phyloP scores from a whole-genome alignment of 2,797 vertebrate genomes.

The Streptopelia turtur region DNA sequence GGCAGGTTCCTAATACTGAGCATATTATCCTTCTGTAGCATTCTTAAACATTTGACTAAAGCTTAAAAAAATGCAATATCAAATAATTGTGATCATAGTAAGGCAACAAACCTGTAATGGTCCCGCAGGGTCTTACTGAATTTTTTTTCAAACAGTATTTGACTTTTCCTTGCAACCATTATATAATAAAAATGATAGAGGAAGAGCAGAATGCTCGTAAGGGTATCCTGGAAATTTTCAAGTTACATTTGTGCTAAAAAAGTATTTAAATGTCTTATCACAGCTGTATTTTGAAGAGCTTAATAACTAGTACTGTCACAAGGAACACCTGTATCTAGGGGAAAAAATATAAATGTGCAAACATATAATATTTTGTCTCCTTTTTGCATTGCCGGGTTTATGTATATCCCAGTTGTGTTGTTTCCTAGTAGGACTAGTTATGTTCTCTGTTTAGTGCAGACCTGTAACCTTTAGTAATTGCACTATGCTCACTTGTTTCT shows the following conservation, averaged over 20 bases:
- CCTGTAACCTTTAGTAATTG: not conserved
- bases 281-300: not conserved
- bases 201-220: not conserved
- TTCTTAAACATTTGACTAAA: not conserved
- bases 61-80: not conserved
- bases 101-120: not conserved
- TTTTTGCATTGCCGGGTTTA: not conserved
- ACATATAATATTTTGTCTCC: not conserved
- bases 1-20: not conserved
- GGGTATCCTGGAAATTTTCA: not conserved
- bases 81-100: not conserved
- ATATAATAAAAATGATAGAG: not conserved
- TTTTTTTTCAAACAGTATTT: not conserved
- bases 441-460: not conserved
- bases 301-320: not conserved
- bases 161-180: not conserved
- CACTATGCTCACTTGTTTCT: not conserved
- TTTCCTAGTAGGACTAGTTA: not conserved
- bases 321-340: not conserved
- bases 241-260: not conserved
- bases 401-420: not conserved
- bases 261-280: not conserved
- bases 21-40: not conserved
- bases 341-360: not conserved
- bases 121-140: not conserved